These are phyloP conservation scores for Hycleus cichorii DNA, from an alignment of 1,140 invertebrate species.

Conservation along the genomic window DNA sequence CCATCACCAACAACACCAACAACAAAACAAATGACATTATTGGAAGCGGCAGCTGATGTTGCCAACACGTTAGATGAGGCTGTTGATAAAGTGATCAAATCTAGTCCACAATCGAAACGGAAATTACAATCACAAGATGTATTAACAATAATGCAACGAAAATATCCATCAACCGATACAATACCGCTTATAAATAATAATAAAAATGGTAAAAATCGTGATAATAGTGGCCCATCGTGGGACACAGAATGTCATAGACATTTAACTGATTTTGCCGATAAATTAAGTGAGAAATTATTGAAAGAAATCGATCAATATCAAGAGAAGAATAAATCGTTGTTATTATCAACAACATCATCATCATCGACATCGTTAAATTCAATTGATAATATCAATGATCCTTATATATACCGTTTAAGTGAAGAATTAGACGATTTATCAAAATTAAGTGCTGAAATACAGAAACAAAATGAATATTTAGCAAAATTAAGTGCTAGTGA, in stretches of 20 bases:
- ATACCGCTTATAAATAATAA: conserved; percentile 21
- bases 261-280: conserved; percentile 69
- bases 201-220: conserved; percentile 17
- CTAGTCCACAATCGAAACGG: conserved; percentile 39
- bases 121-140: conserved; percentile 48
- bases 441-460: conserved; percentile 51
- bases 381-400: conserved; percentile 50
- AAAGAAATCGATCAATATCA: conserved; percentile 66
- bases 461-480: conserved; percentile 43
- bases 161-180: conserved; percentile 23
- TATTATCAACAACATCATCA: conserved; percentile 1
- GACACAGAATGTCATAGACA: conserved; percentile 58
- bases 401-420: conserved; percentile 49
- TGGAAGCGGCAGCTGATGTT: conserved; percentile 59
- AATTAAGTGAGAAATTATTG: conserved; percentile 60
- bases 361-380: not conserved
- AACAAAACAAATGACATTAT: conserved; percentile 36
- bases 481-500: conserved; percentile 39
- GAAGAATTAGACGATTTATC: conserved; percentile 50
- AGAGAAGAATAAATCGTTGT: conserved; percentile 26
- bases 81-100: conserved; percentile 46
- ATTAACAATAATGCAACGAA: conserved; percentile 46
- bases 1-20: conserved; percentile 13
- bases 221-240: conserved; percentile 48
- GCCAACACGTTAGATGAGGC: conserved; percentile 60